A percentile compares a stretch with the other conserved stretches of the same genome.
Conservation (phyloP, 2,888 invertebrate species). For the Eudasyphora cyanicolor region DNA sequence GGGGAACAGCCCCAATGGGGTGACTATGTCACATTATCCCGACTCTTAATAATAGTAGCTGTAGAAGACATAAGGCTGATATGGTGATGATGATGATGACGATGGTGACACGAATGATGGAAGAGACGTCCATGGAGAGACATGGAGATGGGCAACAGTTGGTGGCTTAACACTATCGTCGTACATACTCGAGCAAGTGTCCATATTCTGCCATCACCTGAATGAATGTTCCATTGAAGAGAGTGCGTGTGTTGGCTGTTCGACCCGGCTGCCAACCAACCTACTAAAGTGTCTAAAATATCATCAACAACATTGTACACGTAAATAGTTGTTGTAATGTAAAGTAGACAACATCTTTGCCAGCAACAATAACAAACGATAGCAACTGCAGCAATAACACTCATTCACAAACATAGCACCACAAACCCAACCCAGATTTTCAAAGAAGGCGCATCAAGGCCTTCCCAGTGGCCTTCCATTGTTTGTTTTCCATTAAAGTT, state of each 20-base stretch:
- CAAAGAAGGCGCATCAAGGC: no score
- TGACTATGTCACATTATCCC: constrained; percentile 2
- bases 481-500: no score
- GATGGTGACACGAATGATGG: background rate
- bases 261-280: constrained; percentile 17
- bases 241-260: background rate
- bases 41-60: constrained; percentile 46
- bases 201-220: constrained; percentile 43
- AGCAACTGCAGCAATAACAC: constrained; percentile 35
- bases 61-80: constrained; percentile 26
- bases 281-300: constrained; percentile 65
- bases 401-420: background rate
- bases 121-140: background rate
- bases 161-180: constrained; percentile 33
- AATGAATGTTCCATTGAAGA: background rate
- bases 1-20: constrained; percentile 14
- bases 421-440: no score
- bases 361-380: constrained; percentile 45
- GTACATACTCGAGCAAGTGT: constrained; percentile 43
- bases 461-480: background rate
- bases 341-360: constrained; percentile 46
- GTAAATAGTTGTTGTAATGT: constrained; percentile 41
- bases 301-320: constrained; percentile 48
- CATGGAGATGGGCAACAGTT: constrained; percentile 34
- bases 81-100: background rate